Evolutionary conservation across 2,113 vertebrate genomes (phyloP), one percentile per base, ranked within the genome.

Genomic region (Rattus norvegicus): DNA sequence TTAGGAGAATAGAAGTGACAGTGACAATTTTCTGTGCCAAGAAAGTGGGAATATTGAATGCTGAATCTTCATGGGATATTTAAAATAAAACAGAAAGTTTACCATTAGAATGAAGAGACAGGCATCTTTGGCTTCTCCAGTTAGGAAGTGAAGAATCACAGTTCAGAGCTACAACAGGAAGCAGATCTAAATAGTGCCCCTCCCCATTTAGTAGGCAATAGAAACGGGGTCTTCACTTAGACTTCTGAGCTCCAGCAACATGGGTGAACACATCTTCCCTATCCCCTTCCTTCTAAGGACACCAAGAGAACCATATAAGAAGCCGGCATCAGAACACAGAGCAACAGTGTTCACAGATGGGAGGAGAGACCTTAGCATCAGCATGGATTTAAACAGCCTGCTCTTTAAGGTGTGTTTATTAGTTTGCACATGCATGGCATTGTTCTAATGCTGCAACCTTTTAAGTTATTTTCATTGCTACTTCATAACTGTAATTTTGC

Each of bases 61-160:
- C 5, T 83, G 77, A 93, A 76, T 43, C 67, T 80, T 81, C 86
- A 75, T 73, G 70, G n/a, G 73, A 33, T 47, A 91, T 88, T 59
- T 91, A 86, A 94, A 84, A 85, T 39, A 39, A 69, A 39, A 30
- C 3, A 94, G 77, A 73, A 97, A 94, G 81, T 72, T 83, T 43
- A 91, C 75, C 19, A 91, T 75, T 88, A 70, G 75, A 91, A 75
- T 56, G 52, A 95, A 95, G 87, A 81, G 49, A 80, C 39, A 28
- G 90, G 39, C 75, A 73, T 59, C 65, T 81, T 56, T 56, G 79
- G 52, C 77, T 93, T 92, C 54, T 77, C 65, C 39, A 73, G 92
- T 93, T 52, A 87, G 65, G 88, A 95, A 69, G 73, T 56, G 86
- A 59, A 94, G 77, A 43, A 63, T 63, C 72, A 79, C 87, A 79